A percentile compares a stretch with the other conserved stretches of the same genome.
Evolutionary conservation across 1,140 invertebrate species (phyloP).

Genomic region (Heliconius congener): DNA sequence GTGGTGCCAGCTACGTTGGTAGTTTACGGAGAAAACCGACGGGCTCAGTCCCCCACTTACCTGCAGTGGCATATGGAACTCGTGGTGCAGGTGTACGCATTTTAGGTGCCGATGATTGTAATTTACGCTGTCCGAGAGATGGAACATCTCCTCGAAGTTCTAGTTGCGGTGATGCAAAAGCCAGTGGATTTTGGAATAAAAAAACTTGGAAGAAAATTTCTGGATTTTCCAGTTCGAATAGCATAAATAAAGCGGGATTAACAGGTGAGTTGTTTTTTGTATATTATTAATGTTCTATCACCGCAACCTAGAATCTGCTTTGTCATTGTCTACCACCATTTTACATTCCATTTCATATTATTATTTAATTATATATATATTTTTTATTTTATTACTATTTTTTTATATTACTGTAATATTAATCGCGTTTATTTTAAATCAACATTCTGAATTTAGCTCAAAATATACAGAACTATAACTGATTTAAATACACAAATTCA

Average conservation of each 20-base stretch:
- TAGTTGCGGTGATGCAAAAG: constrained; percentile 77
- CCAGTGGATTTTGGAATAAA: constrained; percentile 85
- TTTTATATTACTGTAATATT: not conserved
- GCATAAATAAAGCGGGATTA: constrained; percentile 84
- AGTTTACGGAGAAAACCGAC: constrained; percentile 83
- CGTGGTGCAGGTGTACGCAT: constrained; percentile 71
- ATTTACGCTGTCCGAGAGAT: constrained; percentile 62
- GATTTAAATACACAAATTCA: not conserved
- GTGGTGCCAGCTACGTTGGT: constrained; percentile 88
- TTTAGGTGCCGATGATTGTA: constrained; percentile 69
- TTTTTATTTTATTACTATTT: constrained; percentile 14
- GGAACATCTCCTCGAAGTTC: constrained; percentile 68
- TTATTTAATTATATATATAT: constrained; percentile 2
- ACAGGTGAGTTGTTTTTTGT: constrained; percentile 78
- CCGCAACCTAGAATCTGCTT: not conserved
- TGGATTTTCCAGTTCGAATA: constrained; percentile 85
- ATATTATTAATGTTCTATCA: not conserved
- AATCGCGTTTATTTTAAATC: constrained; percentile 23
- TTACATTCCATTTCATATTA: not conserved
- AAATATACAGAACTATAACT: constrained; percentile 38
- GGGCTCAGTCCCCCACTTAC: constrained; percentile 77
- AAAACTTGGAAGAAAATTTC: constrained; percentile 90
- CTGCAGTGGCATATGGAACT: constrained; percentile 79
- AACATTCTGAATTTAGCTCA: constrained; percentile 68
- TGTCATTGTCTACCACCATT: not conserved